Evolutionary conservation across 2,113 vertebrate species (phyloP), one percentile per base, ranked within the genome.

Genomic region (Etia nguti): DNA sequence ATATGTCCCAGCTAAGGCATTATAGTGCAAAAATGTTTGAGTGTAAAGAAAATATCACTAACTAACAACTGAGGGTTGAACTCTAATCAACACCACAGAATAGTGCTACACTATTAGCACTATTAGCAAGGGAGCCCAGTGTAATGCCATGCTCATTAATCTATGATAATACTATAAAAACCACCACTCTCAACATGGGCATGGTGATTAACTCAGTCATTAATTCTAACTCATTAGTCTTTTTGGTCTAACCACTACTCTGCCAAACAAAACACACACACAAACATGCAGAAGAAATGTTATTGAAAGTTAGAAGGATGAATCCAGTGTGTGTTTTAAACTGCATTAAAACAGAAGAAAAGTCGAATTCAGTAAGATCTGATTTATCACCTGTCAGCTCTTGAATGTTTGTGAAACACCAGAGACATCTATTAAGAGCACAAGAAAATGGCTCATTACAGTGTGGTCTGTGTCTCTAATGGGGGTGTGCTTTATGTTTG

Each of bases 111-210:
- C 20, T 79, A 83, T 85, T 80, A 36, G 46, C 9, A 16, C 65
- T 87, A 90, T 90, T 88, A 88, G 73, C 83, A 86, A 15, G 86
- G 79, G 62, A 92, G 79, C 73, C 24, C 65, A 55, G 70, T 81
- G 84, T 65, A 62, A 89, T 90, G 79, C 79, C 84, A 88, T 82
- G 83, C 90, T 94, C 85, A 91, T 91, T 90, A 91, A 89, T 84
- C 87, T 88, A 70, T 90, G 90, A 84, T 85, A 88, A 90, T 88
- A 81, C 65, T 54, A 83, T 90, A 90, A 90, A 31, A 93, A 91
- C 43, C 80, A 86, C 54, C 80, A 91, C 60, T 90, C 81, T 59
- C 82, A 86, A 86, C 82, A 86, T 75, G 31, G 41, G 56, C 43
- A 62, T 79, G 60, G 86, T 29, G 89, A 94, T 90, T 86, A 90